Evolutionary conservation across 1,140 invertebrate species (phyloP).

Genomic region (Chironomus striatipennis): DNA sequence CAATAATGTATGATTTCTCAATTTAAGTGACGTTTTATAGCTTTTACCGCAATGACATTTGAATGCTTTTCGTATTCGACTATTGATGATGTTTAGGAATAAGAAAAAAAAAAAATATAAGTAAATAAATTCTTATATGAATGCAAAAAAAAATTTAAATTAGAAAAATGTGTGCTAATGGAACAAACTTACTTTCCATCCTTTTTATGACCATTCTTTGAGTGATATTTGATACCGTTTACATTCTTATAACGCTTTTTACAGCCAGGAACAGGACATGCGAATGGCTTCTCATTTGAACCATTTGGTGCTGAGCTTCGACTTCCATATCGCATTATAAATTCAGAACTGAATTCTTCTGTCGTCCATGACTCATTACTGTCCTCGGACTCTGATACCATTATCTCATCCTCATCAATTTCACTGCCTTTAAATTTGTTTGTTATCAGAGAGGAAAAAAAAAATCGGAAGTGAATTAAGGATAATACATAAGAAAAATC

Average conservation of each 20-base stretch:
- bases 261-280: constrained; percentile 74
- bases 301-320: constrained; percentile 48
- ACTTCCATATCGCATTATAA: constrained; percentile 62
- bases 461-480: neutral
- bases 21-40: constrained; percentile 66
- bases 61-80: constrained; percentile 63
- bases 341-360: constrained; percentile 67
- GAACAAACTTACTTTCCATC: constrained; percentile 58
- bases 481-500: neutral
- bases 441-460: neutral
- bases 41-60: constrained; percentile 76
- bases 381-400: constrained; percentile 56
- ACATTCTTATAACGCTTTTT: constrained; percentile 79
- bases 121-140: neutral
- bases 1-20: constrained; percentile 53
- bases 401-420: constrained; percentile 55
- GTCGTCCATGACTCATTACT: constrained; percentile 75
- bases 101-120: constrained; percentile 20
- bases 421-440: constrained; percentile 50
- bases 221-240: constrained; percentile 83
- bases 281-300: constrained; percentile 63
- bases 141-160: too few species aligned
- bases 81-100: constrained; percentile 5
- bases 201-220: constrained; percentile 75
- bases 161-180: constrained; percentile 24